Conservation (phyloP, 2,888 invertebrate species). For the Cacoxenus indagator region DNA sequence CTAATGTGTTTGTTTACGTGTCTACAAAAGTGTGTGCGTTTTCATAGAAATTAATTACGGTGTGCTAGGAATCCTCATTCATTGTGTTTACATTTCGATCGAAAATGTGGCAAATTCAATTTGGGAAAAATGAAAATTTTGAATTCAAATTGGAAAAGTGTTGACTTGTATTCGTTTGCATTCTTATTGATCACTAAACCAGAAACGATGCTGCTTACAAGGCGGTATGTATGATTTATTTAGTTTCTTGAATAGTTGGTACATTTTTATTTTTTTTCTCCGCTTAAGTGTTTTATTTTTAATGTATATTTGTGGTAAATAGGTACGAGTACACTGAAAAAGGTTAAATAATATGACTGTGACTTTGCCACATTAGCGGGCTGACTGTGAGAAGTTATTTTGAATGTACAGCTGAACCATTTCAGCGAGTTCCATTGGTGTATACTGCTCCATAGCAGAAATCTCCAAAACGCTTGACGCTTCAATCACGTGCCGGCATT, state of each 20-base stretch:
- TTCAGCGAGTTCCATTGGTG: no score
- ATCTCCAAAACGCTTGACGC: no score
- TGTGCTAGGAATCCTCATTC: background rate
- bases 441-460: no score
- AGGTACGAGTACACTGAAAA: no score
- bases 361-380: no score
- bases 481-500: no score
- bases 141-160: background rate
- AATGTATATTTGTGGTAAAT: no score
- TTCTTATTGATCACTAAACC: background rate
- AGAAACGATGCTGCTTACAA: background rate
- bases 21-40: background rate
- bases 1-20: background rate
- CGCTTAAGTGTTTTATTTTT: no score
- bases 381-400: no score
- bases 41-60: background rate
- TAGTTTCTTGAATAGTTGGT: background rate
- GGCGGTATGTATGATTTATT: background rate
- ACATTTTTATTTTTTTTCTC: no score
- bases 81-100: conserved; percentile 7
- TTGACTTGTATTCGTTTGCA: background rate
- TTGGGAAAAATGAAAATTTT: background rate
- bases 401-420: no score
- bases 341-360: no score
- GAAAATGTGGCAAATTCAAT: background rate